Conservation (phyloP, 2,888 invertebrate species). For the Drosophila aldrichi region DNA sequence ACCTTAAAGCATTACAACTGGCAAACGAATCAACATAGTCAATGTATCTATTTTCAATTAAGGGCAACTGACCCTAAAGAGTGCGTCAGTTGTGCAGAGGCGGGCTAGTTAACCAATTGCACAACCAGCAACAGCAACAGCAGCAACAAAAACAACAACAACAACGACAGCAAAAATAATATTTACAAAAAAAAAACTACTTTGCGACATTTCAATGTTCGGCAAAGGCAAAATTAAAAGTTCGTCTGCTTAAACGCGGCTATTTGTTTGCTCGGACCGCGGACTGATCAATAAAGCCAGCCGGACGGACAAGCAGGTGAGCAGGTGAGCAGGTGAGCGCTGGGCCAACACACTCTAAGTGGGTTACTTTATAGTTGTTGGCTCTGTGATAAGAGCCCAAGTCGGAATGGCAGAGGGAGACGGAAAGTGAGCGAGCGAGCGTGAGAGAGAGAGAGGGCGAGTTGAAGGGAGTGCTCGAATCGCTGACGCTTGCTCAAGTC, state of each 20-base stretch:
- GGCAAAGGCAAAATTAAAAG: constrained; percentile 56
- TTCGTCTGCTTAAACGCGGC: constrained; percentile 57
- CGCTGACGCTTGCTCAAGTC: constrained; percentile 76
- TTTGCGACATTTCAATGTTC: constrained; percentile 73
- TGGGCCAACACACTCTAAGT: constrained; percentile 74
- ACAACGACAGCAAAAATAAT: constrained; percentile 11
- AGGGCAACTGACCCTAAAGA: constrained; percentile 49
- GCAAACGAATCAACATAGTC: neutral
- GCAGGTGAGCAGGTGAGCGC: constrained; percentile 41
- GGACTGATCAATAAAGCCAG: constrained; percentile 62
- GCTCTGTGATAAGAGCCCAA: constrained; percentile 53
- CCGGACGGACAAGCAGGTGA: constrained; percentile 6
- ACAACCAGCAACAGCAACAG: constrained; percentile 47
- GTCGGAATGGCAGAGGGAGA: constrained; percentile 33
- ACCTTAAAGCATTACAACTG: too few species aligned
- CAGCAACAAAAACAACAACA: constrained; percentile 10
- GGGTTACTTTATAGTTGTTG: constrained; percentile 62
- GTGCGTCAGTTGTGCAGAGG: constrained; percentile 50
- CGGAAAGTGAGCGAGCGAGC: neutral
- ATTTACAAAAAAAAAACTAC: constrained; percentile 29
- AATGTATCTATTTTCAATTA: neutral
- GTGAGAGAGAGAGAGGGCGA: neutral
- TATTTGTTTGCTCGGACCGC: constrained; percentile 51
- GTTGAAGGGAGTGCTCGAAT: constrained; percentile 16
- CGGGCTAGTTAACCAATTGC: constrained; percentile 66